Evolutionary conservation across 2,888 invertebrate species (phyloP).

Genomic region (Caenorhabditis sp.): DNA sequence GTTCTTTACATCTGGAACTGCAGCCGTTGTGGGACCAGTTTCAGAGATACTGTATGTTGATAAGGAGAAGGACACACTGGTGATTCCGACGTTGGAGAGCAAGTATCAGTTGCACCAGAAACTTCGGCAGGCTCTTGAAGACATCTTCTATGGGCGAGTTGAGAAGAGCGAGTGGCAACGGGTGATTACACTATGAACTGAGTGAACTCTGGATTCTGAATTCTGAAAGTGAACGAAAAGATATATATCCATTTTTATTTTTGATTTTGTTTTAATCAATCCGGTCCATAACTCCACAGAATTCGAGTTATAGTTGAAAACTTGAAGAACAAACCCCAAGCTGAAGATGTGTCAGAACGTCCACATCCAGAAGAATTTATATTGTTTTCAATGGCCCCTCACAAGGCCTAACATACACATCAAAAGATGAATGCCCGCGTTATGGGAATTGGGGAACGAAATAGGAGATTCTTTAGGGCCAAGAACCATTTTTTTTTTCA

Average conservation of each 20-base stretch:
- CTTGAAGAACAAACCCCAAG: too few species aligned
- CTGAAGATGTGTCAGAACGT: too few species aligned
- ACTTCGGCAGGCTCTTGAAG: slow-evolving; percentile 89
- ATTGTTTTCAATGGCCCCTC: neutral
- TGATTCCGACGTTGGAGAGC: slow-evolving; percentile 86
- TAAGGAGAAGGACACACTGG: slow-evolving; percentile 81
- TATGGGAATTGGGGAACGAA: slow-evolving; percentile 3
- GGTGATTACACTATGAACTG: slow-evolving; percentile 40
- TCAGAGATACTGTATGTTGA: slow-evolving; percentile 89
- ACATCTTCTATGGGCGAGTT: slow-evolving; percentile 87
- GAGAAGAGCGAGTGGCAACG: slow-evolving; percentile 63
- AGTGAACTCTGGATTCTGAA: slow-evolving; percentile 16
- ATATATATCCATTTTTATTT: neutral
- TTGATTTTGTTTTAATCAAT: neutral
- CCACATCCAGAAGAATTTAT: neutral
- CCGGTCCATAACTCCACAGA: too few species aligned
- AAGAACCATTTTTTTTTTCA: neutral
- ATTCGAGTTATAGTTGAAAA: too few species aligned
- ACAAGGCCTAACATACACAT: neutral
- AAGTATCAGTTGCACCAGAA: slow-evolving; percentile 88
- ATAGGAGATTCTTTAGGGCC: neutral
- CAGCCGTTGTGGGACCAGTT: slow-evolving; percentile 94
- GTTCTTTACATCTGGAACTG: slow-evolving; percentile 97
- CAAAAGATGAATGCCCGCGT: slow-evolving; percentile 6
- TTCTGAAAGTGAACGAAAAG: too few species aligned